Percentiles rank a stretch among this genome's conserved stretches.
phyloP scores from a whole-genome alignment of 2,113 vertebrate species.

The Plotosus lineatus region DNA sequence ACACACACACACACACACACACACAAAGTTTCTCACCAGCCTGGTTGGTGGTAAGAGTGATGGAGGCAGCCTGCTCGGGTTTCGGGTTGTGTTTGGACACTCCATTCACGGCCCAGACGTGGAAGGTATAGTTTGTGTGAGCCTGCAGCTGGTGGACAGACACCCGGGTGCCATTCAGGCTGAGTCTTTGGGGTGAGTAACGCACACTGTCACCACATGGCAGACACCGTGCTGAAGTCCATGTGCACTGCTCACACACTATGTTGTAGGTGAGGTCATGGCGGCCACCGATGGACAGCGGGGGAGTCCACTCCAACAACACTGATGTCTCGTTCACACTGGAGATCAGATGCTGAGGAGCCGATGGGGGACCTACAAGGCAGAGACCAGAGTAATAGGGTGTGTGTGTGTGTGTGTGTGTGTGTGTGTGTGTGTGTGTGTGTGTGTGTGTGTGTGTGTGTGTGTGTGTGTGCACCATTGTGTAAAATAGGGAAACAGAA shows the following conservation, averaged over 20 bases:
- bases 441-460: too few relatives aligned
- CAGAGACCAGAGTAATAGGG: not conserved
- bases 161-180: slow-evolving; percentile 84
- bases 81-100: slow-evolving; percentile 90
- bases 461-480: not conserved
- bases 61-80: slow-evolving; percentile 88
- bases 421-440: not conserved
- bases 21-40: slow-evolving; percentile 80
- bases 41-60: slow-evolving; percentile 97
- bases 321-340: slow-evolving; percentile 98
- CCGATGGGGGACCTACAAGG: slow-evolving; percentile 84
- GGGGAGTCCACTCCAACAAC: slow-evolving; percentile 92
- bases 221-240: slow-evolving; percentile 80
- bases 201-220: slow-evolving; percentile 90
- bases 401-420: not conserved
- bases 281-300: slow-evolving; percentile 86
- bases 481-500: slow-evolving; percentile 41
- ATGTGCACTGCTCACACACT: slow-evolving; percentile 88
- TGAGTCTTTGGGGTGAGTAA: slow-evolving; percentile 90
- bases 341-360: slow-evolving; percentile 93
- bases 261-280: slow-evolving; percentile 92
- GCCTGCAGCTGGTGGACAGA: slow-evolving; percentile 96
- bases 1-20: not conserved
- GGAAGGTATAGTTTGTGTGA: slow-evolving; percentile 98
- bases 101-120: slow-evolving; percentile 95